Evolutionary conservation across 2,113 vertebrate genomes (phyloP), one percentile per base, ranked within the genome.

Genomic region (Malurus elegans): DNA sequence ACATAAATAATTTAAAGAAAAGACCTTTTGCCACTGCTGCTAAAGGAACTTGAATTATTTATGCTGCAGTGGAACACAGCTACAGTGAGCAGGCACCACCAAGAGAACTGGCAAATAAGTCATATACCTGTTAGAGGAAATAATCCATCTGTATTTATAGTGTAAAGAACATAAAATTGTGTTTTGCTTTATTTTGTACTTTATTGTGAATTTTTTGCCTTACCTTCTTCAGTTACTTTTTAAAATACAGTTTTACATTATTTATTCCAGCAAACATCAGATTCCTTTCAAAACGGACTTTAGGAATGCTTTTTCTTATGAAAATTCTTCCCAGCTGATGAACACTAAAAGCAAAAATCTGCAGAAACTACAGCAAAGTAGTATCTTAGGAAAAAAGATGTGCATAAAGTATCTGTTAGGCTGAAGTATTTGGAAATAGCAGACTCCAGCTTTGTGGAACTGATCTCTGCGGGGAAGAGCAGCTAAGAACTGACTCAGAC

Each of bases 1-100:
- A 24, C 91, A 97, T 99, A 66, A 98, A 99, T 99, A 98, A 99
- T 99, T 99, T 65, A 99, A 96, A 47, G 54, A 13, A 81, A 94
- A 95, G 97, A 96, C 98, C 97, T 98, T 92, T 95, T 96, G 97
- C 98, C 87, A 83, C 80, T 45, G 96, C 89, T 88, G 97, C 96
- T 92, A 94, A 75, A 93, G 74, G 83, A 91, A 65, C 78, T 25
- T 98, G 94, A 98, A 98, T 98, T 98, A 98, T 98, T 98, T 72
- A 99, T 95, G 94, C 45, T 58, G 6, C 67, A n/a, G 90, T 78
- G 92, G 81, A 93, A 95, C 78, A 85, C 50, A 48, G 94, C 86
- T 54, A 82, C 45, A 53, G 89, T 19, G 82, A 74, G 86, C n/a
- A 44, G 0, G 3, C 9, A 13, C 48, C 19, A 40, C 28, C 34